Conservation (phyloP, 2,888 invertebrate genomes). For the Molorchus minor region DNA sequence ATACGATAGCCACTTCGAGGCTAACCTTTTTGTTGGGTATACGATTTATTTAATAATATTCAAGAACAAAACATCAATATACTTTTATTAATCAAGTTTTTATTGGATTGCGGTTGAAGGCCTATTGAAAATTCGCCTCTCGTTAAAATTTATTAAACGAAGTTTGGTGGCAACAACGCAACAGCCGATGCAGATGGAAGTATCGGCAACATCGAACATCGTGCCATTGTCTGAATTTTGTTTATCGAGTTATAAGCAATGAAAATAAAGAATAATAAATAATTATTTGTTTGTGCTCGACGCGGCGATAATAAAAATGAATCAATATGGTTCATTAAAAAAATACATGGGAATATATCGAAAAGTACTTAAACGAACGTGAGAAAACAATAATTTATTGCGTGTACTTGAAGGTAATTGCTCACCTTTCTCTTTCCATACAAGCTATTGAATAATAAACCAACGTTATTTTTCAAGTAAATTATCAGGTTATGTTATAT, state of each 20-base stretch:
- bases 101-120: background rate
- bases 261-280: conserved; percentile 7
- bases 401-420: conserved; percentile 11
- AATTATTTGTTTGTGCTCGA: background rate
- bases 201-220: background rate
- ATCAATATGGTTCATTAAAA: background rate
- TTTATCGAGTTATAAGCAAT: conserved; percentile 1
- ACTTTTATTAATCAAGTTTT: too few relatives aligned
- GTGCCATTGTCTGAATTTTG: background rate
- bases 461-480: background rate
- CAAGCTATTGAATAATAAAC: background rate
- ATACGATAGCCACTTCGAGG: too few relatives aligned
- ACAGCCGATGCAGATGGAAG: background rate
- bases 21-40: too few relatives aligned
- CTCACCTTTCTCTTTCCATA: conserved; percentile 10
- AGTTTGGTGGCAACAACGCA: background rate
- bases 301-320: conserved; percentile 12
- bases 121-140: background rate
- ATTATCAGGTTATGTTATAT: background rate
- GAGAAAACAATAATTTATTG: conserved; percentile 15
- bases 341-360: conserved; percentile 20
- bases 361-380: background rate
- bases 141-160: background rate
- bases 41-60: too few relatives aligned
- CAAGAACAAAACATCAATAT: too few relatives aligned